phyloP scores from a whole-genome alignment of 2,888 invertebrate species.

The Catocala fraxini region DNA sequence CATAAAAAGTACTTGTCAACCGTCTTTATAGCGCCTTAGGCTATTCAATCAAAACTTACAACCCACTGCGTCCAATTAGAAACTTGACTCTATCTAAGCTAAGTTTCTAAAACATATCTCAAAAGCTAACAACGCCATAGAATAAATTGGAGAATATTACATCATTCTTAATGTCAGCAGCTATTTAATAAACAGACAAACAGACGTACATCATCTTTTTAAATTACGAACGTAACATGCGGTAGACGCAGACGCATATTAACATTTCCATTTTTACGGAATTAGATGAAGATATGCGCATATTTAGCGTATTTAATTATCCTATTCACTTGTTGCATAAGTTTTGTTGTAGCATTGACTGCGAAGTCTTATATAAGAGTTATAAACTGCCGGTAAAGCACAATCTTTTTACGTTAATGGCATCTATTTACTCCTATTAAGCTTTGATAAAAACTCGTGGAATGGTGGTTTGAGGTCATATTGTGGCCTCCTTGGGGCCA shows the following conservation, averaged over 20 bases:
- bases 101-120: background rate
- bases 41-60: too few species aligned
- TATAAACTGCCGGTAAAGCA: slow-evolving; percentile 14
- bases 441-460: slow-evolving; percentile 3
- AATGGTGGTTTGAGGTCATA: background rate
- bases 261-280: slow-evolving; percentile 37
- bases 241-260: slow-evolving; percentile 19
- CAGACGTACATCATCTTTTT: slow-evolving; percentile 6
- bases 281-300: slow-evolving; percentile 37
- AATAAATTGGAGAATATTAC: background rate
- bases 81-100: too few species aligned
- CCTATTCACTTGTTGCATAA: slow-evolving; percentile 31
- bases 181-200: slow-evolving; percentile 10
- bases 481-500: too few species aligned
- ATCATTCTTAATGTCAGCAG: background rate
- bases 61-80: too few species aligned
- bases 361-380: slow-evolving; percentile 25
- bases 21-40: too few species aligned
- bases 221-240: slow-evolving; percentile 28
- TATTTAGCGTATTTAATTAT: slow-evolving; percentile 34
- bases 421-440: background rate
- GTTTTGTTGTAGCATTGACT: slow-evolving; percentile 15
- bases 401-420: slow-evolving; percentile 5
- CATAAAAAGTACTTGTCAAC: too few species aligned
- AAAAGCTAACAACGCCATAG: background rate